Percentiles rank a stretch among this genome's conserved stretches.
Conservation (phyloP, 2,113 vertebrate species). For the Ondatra zibethicus region DNA sequence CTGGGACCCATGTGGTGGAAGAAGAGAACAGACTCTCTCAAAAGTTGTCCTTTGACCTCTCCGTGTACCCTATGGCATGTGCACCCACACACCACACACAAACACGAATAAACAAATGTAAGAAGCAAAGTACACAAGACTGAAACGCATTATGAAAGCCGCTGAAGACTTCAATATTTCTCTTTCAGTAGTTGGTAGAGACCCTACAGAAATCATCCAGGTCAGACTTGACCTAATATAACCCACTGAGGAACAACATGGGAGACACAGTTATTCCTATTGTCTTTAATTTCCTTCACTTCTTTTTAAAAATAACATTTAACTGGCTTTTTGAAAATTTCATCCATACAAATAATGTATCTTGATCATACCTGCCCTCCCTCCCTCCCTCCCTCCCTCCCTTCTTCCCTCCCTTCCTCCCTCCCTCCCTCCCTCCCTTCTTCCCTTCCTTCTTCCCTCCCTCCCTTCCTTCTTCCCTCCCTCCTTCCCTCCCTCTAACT, state of each 20-base stretch:
- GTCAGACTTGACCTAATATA: background rate
- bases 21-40: background rate
- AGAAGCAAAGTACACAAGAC: background rate
- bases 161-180: background rate
- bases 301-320: background rate
- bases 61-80: rapidly evolving
- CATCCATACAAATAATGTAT: background rate
- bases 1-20: no score
- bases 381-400: no score
- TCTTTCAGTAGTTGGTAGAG: conserved; percentile 21
- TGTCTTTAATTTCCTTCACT: background rate
- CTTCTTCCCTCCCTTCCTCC: no score
- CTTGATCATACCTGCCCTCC: background rate
- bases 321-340: background rate
- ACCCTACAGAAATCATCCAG: conserved; percentile 23
- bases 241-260: background rate
- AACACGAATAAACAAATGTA: background rate
- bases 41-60: background rate
- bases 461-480: no score
- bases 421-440: background rate
- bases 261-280: background rate
- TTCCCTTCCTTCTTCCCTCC: rapidly evolving
- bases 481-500: no score
- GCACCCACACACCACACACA: no score
- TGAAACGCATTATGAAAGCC: background rate